Conservation (phyloP, 2,888 invertebrate genomes). For the Tanytarsus gracilentus region DNA sequence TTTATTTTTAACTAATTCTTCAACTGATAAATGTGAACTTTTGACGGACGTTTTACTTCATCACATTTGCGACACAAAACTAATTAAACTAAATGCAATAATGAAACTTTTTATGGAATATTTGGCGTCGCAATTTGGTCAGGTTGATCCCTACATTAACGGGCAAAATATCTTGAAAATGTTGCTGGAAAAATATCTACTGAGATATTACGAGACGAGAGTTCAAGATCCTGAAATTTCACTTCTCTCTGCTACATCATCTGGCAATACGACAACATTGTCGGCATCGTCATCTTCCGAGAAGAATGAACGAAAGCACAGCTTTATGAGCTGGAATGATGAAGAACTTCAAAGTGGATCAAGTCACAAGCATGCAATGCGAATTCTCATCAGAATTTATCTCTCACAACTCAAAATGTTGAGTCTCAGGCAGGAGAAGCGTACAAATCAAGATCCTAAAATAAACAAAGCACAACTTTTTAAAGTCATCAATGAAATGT, state of each 20-base stretch:
- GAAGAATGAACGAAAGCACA: not conserved
- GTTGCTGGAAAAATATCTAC: slow-evolving; percentile 46
- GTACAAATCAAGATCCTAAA: slow-evolving; percentile 31
- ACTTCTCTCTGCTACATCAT: slow-evolving; percentile 2
- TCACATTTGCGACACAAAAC: slow-evolving; percentile 30
- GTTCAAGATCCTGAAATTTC: slow-evolving; percentile 8
- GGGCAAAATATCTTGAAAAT: slow-evolving; percentile 45
- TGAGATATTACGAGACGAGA: slow-evolving; percentile 11
- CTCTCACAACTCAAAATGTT: slow-evolving; percentile 45
- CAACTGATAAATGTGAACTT: not conserved
- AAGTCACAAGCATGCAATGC: slow-evolving; percentile 45
- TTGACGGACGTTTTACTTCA: slow-evolving; percentile 11
- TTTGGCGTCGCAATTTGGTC: slow-evolving; percentile 56
- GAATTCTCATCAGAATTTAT: slow-evolving; percentile 53
- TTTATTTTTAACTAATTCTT: slow-evolving; percentile 21
- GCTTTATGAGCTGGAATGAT: slow-evolving; percentile 17
- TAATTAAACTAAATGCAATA: slow-evolving; percentile 36
- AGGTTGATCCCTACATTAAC: slow-evolving; percentile 43
- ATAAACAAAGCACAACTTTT: slow-evolving; percentile 34
- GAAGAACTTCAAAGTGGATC: slow-evolving; percentile 1
- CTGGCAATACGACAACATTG: slow-evolving; percentile 4
- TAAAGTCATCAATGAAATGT: slow-evolving; percentile 31
- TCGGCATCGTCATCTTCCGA: not conserved
- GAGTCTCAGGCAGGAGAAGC: slow-evolving; percentile 8
- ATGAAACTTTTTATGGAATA: slow-evolving; percentile 55